A percentile compares a stretch with the other conserved stretches of the same genome.
Conservation (phyloP, 2,113 vertebrate genomes). For the Bambusicola thoracicus region DNA sequence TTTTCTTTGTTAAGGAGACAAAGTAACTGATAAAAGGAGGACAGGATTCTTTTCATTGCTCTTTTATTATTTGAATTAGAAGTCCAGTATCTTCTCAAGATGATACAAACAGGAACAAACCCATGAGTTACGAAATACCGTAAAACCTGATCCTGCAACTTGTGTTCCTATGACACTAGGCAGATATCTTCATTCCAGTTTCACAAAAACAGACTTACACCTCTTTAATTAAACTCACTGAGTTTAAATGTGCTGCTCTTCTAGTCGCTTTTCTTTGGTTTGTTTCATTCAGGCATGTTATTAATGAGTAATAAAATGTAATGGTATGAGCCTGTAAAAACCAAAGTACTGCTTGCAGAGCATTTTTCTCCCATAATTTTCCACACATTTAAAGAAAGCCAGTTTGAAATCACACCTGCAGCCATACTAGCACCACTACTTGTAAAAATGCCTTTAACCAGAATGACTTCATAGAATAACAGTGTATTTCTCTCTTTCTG, state of each 20-base stretch:
- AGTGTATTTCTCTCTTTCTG: not conserved
- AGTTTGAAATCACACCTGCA: constrained; percentile 2
- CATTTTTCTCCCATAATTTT: not conserved
- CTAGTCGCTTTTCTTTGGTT: not conserved
- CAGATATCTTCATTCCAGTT: not conserved
- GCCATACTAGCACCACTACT: not conserved
- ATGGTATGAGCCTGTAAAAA: constrained; percentile 19
- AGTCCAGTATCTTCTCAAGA: not conserved
- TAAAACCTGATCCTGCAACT: not conserved
- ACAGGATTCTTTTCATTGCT: constrained; percentile 1
- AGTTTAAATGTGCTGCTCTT: not conserved
- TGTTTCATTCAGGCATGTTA: not conserved
- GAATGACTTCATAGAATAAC: not conserved
- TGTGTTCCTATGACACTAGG: not conserved
- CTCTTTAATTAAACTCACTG: not conserved
- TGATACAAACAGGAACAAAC: not conserved
- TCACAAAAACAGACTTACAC: not conserved
- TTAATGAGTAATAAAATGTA: not conserved
- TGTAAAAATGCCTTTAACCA: not conserved
- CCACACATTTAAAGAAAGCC: not conserved
- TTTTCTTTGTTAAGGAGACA: not conserved
- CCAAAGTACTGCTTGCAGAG: not conserved
- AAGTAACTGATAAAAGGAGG: constrained; percentile 3
- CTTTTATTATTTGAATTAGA: not conserved
- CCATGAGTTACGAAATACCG: not conserved